Conservation (phyloP, 1,140 invertebrate genomes). For the Dendroctonus valens region DNA sequence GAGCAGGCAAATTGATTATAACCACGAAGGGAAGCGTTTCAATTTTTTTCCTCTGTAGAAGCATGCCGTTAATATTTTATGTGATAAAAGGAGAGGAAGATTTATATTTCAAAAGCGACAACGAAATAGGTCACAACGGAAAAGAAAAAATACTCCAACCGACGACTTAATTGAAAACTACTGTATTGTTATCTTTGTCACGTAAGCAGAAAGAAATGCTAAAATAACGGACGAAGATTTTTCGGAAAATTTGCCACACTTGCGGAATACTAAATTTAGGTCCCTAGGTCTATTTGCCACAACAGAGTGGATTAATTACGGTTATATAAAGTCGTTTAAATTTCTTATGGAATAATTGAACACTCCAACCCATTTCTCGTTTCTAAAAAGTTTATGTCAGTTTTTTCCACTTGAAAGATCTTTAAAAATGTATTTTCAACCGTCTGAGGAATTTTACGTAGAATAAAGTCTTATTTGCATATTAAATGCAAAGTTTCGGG, state of each 20-base stretch:
- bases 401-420: no score
- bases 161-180: constrained; percentile 31
- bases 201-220: constrained; percentile 19
- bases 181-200: constrained; percentile 23
- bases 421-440: no score
- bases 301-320: no score
- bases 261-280: no score
- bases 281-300: no score
- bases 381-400: no score
- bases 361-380: no score
- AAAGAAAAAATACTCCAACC: constrained; percentile 13
- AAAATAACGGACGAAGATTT: constrained; percentile 21
- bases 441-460: no score
- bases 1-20: constrained; percentile 18
- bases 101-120: constrained; percentile 15
- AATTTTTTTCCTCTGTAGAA: constrained; percentile 9
- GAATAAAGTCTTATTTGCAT: no score
- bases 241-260: background rate
- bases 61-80: constrained; percentile 30
- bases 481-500: no score
- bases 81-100: constrained; percentile 13
- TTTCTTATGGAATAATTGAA: no score
- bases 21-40: constrained; percentile 19
- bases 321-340: no score
- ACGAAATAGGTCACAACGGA: constrained; percentile 14